Conservation (phyloP, 1,140 invertebrate genomes). For the Drosophila leontia region DNA sequence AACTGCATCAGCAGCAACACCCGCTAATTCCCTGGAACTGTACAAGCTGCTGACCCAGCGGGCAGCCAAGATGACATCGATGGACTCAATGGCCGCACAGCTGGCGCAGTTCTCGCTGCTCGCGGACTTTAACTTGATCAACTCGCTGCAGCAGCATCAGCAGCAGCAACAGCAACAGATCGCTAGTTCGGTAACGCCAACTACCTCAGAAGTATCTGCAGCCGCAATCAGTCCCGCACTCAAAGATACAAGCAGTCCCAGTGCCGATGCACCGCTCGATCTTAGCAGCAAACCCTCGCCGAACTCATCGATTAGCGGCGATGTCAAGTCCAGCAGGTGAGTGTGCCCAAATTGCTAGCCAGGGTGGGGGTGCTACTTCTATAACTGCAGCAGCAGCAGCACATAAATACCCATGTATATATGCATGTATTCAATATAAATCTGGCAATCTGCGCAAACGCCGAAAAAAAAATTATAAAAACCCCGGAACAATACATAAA, state of each 20-base stretch:
- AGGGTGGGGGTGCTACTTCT: neutral
- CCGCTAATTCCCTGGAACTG: constrained; percentile 60
- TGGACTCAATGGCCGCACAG: constrained; percentile 84
- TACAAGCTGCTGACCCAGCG: constrained; percentile 70
- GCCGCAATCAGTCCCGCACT: constrained; percentile 82
- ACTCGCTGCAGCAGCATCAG: constrained; percentile 57
- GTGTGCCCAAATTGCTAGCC: constrained; percentile 45
- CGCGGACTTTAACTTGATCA: constrained; percentile 72
- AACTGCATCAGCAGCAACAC: constrained; percentile 18
- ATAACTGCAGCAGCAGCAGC: constrained; percentile 25
- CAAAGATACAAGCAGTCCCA: constrained; percentile 86
- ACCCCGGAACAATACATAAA: constrained; percentile 50
- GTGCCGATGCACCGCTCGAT: constrained; percentile 88
- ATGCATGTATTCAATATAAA: constrained; percentile 51
- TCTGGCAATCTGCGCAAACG: constrained; percentile 59
- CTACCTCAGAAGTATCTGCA: constrained; percentile 84
- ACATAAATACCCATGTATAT: constrained; percentile 38
- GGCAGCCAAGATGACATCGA: constrained; percentile 82
- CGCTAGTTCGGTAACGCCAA: constrained; percentile 74
- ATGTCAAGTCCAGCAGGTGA: constrained; percentile 78
- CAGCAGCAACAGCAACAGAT: constrained; percentile 55
- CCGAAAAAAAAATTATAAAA: constrained; percentile 59
- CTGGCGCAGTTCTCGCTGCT: constrained; percentile 67
- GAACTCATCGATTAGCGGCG: constrained; percentile 82
- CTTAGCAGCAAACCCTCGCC: constrained; percentile 89